Evolutionary conservation across 2,797 vertebrate genomes (phyloP), one percentile per base, ranked within the genome.

Genomic region (Nothura maculosa): DNA sequence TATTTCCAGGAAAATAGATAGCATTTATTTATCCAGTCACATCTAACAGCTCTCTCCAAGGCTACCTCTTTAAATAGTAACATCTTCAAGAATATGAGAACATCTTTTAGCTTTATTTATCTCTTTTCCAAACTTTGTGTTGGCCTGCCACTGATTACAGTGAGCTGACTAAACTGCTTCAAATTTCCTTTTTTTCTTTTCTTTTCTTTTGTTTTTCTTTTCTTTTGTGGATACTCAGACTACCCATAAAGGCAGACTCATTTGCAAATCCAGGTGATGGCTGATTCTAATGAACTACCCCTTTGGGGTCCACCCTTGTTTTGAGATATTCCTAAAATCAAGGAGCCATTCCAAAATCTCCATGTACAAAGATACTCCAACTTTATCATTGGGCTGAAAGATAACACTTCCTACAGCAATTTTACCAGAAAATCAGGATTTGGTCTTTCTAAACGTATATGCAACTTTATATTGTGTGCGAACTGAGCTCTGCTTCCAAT

Each of bases 1-100:
- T 21, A 22, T 32, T 45, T 69, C 67, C 88, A 85, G 42, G 22
- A 72, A 89, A 61, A 80, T 38, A 86, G 32, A 85, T 93, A 95
- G 74, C 5, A 7, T 80, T 76, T 69, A 36, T 91, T 90, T 94
- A 87, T n/a, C 17, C 83, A 77, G 30, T 38, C 80, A 90, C 0
- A 2, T 92, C 82, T 82, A 94, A 75, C 12, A 74, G 16, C 30
- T 40, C 60, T 85, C 60, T 92, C 86, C 42, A 81, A 40, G 61
- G 83, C 15, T 79, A 75, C 77, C 62, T 72, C 40, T 43, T 95
- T 40, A 36, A 52, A 77, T 11, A 45, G 42, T 89, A 40, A 42
- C 13, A 92, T 60, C 38, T 67, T 88, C 48, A 73, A 76, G 50
- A 89, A 47, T 1, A 1, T 68, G 22, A 28, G 60, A 93, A 8